phyloP scores from a whole-genome alignment of 2,797 vertebrate species.

The Paedocypris micromegethes region DNA sequence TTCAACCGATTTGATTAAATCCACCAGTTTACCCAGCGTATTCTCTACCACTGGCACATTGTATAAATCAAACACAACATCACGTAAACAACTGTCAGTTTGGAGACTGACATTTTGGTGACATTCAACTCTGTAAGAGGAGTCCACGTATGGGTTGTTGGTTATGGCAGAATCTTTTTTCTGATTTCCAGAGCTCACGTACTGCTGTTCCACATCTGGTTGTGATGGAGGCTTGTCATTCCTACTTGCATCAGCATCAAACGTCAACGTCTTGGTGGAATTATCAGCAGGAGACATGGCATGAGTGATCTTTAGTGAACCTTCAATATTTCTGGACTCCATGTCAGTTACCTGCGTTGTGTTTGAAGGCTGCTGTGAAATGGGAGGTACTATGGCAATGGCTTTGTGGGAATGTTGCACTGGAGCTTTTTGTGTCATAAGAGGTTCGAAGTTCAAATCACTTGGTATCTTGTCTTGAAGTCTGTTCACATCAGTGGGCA shows the following conservation, averaged over 20 bases:
- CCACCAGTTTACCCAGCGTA: slow-evolving; percentile 8
- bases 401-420: slow-evolving; percentile 25
- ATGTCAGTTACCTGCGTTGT: background rate
- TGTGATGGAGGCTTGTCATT: background rate
- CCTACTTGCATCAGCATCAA: background rate
- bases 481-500: background rate
- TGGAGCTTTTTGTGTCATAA: background rate
- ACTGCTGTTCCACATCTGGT: background rate
- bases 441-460: background rate
- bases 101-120: background rate
- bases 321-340: background rate
- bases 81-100: background rate
- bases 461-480: background rate
- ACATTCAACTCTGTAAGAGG: background rate
- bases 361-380: slow-evolving; percentile 31
- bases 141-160: background rate
- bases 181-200: background rate
- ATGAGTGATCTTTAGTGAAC: slow-evolving; percentile 23
- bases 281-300: slow-evolving; percentile 12
- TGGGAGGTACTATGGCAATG: slow-evolving; percentile 41
- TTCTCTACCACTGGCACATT: slow-evolving; percentile 5
- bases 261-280: no score
- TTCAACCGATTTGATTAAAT: slow-evolving; percentile 25
- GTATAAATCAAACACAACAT: slow-evolving; percentile 6
- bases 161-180: background rate